These are phyloP conservation scores for Caenorhabditis sp. DNA, from an alignment of 2,888 invertebrate species.

Conservation along the genomic window DNA sequence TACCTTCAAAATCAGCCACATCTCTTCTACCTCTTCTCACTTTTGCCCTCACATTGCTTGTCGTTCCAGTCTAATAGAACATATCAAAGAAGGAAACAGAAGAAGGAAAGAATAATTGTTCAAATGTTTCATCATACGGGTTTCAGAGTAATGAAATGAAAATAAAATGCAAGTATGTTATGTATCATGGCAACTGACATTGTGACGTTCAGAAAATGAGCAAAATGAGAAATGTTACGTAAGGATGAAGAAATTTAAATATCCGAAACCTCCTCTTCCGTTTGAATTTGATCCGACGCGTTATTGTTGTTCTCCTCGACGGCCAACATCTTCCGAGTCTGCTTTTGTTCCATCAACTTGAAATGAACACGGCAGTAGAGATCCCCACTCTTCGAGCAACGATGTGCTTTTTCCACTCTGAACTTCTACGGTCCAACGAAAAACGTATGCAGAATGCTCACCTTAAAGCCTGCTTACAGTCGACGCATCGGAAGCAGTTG, in stretches of 20 bases:
- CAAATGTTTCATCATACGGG: conserved; percentile 29
- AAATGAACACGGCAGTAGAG: conserved; percentile 66
- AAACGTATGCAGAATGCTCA: conserved; percentile 16
- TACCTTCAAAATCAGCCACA: conserved; percentile 10
- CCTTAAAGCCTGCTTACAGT: conserved; percentile 69
- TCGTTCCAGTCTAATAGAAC: conserved; percentile 7
- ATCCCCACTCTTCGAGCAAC: conserved; percentile 48
- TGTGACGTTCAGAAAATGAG: conserved; percentile 9
- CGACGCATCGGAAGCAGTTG: conserved; percentile 69
- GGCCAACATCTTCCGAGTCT: conserved; percentile 21
- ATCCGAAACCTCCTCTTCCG: conserved; percentile 26
- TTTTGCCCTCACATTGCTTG: conserved; percentile 3
- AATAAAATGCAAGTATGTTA: background rate
- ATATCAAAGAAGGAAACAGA: background rate
- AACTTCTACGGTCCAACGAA: background rate
- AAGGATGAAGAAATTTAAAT: conserved; percentile 2
- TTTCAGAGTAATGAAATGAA: conserved; percentile 9
- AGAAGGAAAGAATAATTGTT: background rate
- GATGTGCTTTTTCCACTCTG: conserved; percentile 67
- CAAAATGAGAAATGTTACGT: background rate
- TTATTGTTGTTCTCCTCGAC: conserved; percentile 54
- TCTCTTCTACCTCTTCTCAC: conserved; percentile 16
- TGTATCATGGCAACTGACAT: conserved; percentile 17
- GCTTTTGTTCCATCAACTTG: conserved; percentile 57
- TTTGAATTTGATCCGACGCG: conserved; percentile 2